Evolutionary conservation across 2,113 vertebrate genomes (phyloP).

Genomic region (Probosciger aterrimus): DNA sequence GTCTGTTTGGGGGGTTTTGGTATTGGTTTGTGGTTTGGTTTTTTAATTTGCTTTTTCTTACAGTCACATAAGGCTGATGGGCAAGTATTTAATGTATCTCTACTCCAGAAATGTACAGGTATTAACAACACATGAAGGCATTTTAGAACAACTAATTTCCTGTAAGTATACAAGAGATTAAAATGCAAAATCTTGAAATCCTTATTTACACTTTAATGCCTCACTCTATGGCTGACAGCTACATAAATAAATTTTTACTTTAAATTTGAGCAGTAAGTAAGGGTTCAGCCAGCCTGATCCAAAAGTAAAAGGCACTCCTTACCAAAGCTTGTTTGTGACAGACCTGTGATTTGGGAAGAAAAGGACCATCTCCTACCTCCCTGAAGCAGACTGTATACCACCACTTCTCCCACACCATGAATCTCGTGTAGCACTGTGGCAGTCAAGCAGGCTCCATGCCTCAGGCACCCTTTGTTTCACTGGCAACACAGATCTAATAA

Average conservation of each 20-base stretch:
- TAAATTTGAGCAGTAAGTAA: neutral
- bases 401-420: neutral
- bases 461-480: neutral
- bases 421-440: rapidly evolving
- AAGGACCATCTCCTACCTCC: neutral
- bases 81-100: neutral
- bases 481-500: neutral
- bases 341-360: neutral
- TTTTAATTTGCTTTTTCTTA: neutral
- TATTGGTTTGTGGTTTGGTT: neutral
- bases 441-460: neutral
- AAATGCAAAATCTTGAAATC: neutral
- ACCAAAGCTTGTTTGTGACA: neutral
- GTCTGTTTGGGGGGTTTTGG: neutral
- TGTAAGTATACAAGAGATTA: neutral
- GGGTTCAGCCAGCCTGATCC: neutral
- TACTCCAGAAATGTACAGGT: neutral
- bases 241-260: neutral
- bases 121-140: neutral
- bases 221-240: neutral
- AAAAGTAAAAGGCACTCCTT: neutral
- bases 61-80: neutral
- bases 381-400: neutral
- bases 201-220: neutral
- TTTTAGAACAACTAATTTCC: neutral